phyloP scores from a whole-genome alignment of 1,140 invertebrate species.

The Zaprionus capensis region DNA sequence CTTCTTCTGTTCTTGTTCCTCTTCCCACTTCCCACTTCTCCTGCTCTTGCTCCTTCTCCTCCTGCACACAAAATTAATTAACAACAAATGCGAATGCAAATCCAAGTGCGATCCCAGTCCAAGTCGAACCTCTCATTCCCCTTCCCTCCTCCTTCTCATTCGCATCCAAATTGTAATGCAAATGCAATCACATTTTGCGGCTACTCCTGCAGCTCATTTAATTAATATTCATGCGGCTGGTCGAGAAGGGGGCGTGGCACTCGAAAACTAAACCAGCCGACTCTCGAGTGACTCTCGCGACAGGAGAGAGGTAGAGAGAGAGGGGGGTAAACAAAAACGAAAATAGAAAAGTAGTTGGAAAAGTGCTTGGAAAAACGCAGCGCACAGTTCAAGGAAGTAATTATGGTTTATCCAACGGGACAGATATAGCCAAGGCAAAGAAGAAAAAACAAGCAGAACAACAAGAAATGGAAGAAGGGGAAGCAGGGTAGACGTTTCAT shows the following conservation, averaged over 20 bases:
- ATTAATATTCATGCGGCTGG: conserved; percentile 76
- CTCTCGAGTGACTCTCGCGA: conserved; percentile 57
- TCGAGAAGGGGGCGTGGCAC: conserved; percentile 33
- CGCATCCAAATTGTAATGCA: conserved; percentile 52
- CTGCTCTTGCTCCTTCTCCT: background rate
- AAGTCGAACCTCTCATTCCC: conserved; percentile 8
- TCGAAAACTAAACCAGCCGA: conserved; percentile 58
- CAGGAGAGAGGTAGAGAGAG: conserved; percentile 46
- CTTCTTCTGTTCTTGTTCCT: background rate
- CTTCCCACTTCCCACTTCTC: background rate
- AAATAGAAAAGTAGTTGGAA: conserved; percentile 45
- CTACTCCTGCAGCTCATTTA: conserved; percentile 73
- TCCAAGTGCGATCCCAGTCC: conserved; percentile 11
- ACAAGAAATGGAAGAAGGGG: conserved; percentile 20
- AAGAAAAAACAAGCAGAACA: conserved; percentile 13
- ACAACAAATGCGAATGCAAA: conserved; percentile 65
- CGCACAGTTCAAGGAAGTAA: conserved; percentile 78
- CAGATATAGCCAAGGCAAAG: conserved; percentile 52
- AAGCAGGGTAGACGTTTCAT: conserved; percentile 30
- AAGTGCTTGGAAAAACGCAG: conserved; percentile 62
- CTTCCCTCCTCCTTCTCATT: background rate
- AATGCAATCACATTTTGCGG: conserved; percentile 70
- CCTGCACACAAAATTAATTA: conserved; percentile 71
- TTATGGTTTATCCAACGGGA: conserved; percentile 80
- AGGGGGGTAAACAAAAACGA: conserved; percentile 13